Evolutionary conservation across 2,888 invertebrate genomes (phyloP).

Genomic region (Agrenia bidenticulata): DNA sequence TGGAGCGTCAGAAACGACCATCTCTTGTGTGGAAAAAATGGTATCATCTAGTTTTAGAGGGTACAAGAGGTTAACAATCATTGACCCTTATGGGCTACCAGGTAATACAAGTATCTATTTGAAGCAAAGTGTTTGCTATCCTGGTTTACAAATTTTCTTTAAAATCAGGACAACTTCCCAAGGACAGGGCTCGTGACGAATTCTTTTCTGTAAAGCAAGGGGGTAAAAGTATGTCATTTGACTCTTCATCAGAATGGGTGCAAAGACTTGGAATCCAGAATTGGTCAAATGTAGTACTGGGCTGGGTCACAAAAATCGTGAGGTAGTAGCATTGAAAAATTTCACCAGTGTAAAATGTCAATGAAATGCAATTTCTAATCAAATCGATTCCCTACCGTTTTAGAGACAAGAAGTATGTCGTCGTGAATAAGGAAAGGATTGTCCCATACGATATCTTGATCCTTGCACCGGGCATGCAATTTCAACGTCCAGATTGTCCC

Average conservation of each 20-base stretch:
- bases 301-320: slow-evolving; percentile 63
- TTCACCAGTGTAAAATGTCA: neutral
- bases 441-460: slow-evolving; percentile 49
- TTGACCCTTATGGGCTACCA: slow-evolving; percentile 68
- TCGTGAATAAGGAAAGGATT: slow-evolving; percentile 56
- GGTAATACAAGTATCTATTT: slow-evolving; percentile 55
- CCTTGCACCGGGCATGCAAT: slow-evolving; percentile 48
- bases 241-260: slow-evolving; percentile 59
- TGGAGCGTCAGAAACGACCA: slow-evolving; percentile 66
- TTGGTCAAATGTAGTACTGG: slow-evolving; percentile 68
- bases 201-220: slow-evolving; percentile 63
- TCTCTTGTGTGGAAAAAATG: slow-evolving; percentile 66
- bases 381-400: slow-evolving; percentile 1
- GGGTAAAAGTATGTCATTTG: slow-evolving; percentile 62
- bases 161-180: slow-evolving; percentile 16
- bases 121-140: too few relatives aligned
- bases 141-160: too few relatives aligned
- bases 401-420: slow-evolving; percentile 64
- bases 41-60: slow-evolving; percentile 61
- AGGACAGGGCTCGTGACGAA: slow-evolving; percentile 55
- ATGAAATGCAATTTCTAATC: neutral
- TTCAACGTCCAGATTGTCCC: slow-evolving; percentile 46
- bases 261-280: slow-evolving; percentile 58
- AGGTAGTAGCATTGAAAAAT: slow-evolving; percentile 58
- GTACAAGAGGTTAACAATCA: slow-evolving; percentile 70